A percentile compares a stretch with the other conserved stretches of the same genome.
Conservation (phyloP, 2,113 vertebrate genomes). For the Cercocebus atys region DNA sequence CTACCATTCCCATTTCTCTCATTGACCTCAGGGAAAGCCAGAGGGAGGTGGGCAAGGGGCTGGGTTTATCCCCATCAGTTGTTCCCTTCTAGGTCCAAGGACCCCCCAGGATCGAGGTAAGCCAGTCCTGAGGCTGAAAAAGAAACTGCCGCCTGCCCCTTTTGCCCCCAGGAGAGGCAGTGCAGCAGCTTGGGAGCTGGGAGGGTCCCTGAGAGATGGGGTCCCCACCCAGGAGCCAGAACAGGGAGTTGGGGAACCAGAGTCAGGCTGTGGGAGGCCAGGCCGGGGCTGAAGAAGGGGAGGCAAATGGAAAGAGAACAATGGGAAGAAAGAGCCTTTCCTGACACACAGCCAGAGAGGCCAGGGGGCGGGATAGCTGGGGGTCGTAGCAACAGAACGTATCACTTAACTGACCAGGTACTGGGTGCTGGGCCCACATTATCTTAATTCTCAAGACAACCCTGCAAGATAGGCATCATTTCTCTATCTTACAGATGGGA, state of each 20-base stretch:
- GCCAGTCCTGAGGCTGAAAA: not conserved
- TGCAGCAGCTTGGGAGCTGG: not conserved
- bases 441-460: not conserved
- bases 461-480: accelerated
- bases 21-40: not conserved
- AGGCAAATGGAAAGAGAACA: not conserved
- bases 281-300: not conserved
- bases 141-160: not conserved
- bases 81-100: not conserved
- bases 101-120: not conserved
- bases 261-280: not conserved
- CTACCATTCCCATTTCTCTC: not conserved
- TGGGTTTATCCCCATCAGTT: too few species aligned
- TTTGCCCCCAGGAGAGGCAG: not conserved
- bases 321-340: not conserved
- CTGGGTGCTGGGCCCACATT: not conserved
- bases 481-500: not conserved
- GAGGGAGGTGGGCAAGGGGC: not conserved
- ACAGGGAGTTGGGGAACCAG: not conserved
- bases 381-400: too few species aligned
- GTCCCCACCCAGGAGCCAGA: not conserved
- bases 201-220: not conserved
- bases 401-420: not conserved
- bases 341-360: not conserved
- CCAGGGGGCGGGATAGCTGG: not conserved